Evolutionary conservation across 2,113 vertebrate genomes (phyloP), one percentile per base, ranked within the genome.

Genomic region (Oriolus oriolus): DNA sequence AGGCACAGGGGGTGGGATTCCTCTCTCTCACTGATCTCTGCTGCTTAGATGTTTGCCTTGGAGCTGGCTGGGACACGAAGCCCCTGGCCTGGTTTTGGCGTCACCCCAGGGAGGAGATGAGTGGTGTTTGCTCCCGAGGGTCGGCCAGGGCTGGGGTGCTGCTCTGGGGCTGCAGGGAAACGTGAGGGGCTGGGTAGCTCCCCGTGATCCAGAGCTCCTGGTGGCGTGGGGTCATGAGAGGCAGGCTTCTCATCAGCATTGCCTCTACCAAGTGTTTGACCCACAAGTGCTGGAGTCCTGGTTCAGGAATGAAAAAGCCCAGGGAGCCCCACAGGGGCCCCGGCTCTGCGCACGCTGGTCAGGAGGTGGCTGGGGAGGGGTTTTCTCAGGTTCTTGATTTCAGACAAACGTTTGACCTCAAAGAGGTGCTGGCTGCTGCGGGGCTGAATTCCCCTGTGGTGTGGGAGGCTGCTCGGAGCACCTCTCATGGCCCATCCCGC

Each of bases 91-190:
- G 68, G 10, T 53, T 44, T 41, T 13, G 22, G 42, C 37, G 60
- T 13, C 44, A 20, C 8, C 20, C 22, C 31, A 0, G 15, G 76
- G 66, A 71, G 79, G 52, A 13, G 59, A 42, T 0, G 14, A 42
- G 82, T 0, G 1, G 9, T 5, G 70, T 22, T 70, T 57, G 4
- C 15, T 74, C 45, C 41, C 0, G 0, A n/a, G 13, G 35, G 39
- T 28, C 4, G 9, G 37, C 45, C 26, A 1, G n/a, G 52, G 45
- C 33, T 45, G 53, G 42, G 70, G 31, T 6, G 52, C 60, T 54
- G 70, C 75, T 50, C 56, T 17, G 31, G 75, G 59, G 64, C 37
- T 42, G 54, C 28, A 37, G 44, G 17, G 56, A 11, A 27, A 33
- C 0, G 3, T 1, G 19, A 57, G 50, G 64, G 50, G 42, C 54